phyloP scores from a whole-genome alignment of 1,140 invertebrate species.

The Heliothis virescens region DNA sequence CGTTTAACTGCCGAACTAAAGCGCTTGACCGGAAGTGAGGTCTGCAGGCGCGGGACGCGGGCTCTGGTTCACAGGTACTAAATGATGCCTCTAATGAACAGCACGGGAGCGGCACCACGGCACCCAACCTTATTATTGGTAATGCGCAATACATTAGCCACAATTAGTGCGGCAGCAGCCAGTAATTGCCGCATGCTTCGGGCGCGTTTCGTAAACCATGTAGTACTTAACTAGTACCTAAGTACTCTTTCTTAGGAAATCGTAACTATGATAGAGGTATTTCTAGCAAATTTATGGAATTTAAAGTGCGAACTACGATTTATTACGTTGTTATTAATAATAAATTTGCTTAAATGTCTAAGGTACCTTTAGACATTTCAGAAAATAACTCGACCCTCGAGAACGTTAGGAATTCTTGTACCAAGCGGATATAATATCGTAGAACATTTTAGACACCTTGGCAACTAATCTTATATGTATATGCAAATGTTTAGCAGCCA shows the following conservation, averaged over 20 bases:
- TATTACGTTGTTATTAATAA: constrained; percentile 18
- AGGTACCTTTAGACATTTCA: not conserved
- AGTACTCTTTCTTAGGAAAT: constrained; percentile 31
- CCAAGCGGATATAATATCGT: not conserved
- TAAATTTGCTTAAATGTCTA: constrained; percentile 34
- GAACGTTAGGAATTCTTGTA: constrained; percentile 15
- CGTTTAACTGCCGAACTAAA: constrained; percentile 64
- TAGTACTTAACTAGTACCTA: not conserved
- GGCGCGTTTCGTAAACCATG: constrained; percentile 36
- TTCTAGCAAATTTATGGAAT: constrained; percentile 29
- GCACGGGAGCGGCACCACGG: constrained; percentile 58
- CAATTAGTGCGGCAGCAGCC: constrained; percentile 42
- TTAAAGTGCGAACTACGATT: constrained; percentile 19
- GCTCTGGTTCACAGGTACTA: constrained; percentile 62
- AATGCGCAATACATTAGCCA: constrained; percentile 55
- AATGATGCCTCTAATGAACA: constrained; percentile 70
- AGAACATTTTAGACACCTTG: constrained; percentile 16
- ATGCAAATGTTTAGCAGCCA: not conserved
- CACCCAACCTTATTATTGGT: constrained; percentile 48
- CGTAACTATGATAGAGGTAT: constrained; percentile 23
- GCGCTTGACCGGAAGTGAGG: constrained; percentile 71
- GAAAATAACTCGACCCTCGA: constrained; percentile 14
- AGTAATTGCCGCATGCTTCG: constrained; percentile 39
- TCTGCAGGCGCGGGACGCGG: constrained; percentile 52
- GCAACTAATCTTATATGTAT: constrained; percentile 4